phyloP scores from a whole-genome alignment of 1,140 invertebrate genomes.

The Trinorchestia longiramus region DNA sequence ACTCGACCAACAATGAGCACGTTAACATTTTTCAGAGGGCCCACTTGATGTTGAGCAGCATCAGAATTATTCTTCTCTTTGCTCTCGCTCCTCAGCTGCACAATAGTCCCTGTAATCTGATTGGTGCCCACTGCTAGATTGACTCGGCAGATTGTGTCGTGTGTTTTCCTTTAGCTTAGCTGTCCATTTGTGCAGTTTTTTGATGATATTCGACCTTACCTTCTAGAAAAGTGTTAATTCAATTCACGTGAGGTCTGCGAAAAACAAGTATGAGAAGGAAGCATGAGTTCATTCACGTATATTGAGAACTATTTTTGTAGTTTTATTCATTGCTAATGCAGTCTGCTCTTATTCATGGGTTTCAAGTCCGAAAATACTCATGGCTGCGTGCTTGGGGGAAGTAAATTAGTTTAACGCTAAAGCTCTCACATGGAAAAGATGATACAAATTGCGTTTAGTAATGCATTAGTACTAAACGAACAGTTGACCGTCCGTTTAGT shows the following conservation, averaged over 20 bases:
- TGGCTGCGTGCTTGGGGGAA: too few species aligned
- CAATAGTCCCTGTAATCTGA: slow-evolving; percentile 20
- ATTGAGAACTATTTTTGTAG: too few species aligned
- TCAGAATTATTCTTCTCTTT: background rate
- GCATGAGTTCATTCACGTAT: background rate
- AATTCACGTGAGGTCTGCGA: background rate
- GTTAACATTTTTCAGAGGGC: slow-evolving; percentile 12
- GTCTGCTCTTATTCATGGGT: background rate
- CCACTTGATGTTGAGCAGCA: slow-evolving; percentile 36
- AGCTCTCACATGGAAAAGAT: too few species aligned
- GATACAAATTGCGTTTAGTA: too few species aligned
- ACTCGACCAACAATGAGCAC: slow-evolving; percentile 27
- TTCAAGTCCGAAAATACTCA: too few species aligned
- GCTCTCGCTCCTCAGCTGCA: background rate
- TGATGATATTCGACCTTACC: background rate
- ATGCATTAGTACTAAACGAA: too few species aligned
- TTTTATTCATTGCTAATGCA: background rate
- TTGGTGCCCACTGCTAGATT: slow-evolving; percentile 26
- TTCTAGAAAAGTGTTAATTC: background rate
- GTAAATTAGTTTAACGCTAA: too few species aligned
- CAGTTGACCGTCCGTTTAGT: too few species aligned
- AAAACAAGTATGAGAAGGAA: background rate
- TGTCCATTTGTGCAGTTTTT: slow-evolving; percentile 14
- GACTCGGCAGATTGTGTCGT: slow-evolving; percentile 13
- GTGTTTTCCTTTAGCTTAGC: background rate